Conservation (phyloP, 2,113 vertebrate genomes). For the Podocnemis expansa region DNA sequence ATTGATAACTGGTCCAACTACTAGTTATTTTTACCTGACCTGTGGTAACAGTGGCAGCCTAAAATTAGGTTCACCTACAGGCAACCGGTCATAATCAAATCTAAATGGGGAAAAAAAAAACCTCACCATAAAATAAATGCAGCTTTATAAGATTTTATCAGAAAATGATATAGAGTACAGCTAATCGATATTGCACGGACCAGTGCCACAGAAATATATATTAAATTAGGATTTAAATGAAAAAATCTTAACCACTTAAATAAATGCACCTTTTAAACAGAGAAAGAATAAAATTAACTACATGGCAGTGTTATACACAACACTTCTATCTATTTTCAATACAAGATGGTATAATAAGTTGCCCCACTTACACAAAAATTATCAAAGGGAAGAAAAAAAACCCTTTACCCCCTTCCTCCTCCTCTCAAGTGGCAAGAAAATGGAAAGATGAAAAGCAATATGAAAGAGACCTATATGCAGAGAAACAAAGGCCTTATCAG, state of each 20-base stretch:
- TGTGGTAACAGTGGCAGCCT: background rate
- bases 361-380: background rate
- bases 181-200: too few relatives aligned
- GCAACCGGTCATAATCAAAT: background rate
- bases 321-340: background rate
- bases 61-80: accelerated
- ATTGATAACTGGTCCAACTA: background rate
- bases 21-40: accelerated
- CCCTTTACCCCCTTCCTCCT: background rate
- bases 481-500: background rate
- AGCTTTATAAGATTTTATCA: accelerated
- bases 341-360: background rate
- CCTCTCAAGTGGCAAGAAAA: background rate
- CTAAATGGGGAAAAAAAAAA: background rate
- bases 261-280: background rate
- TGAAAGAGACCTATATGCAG: background rate
- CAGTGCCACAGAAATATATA: background rate
- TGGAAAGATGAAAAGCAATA: background rate
- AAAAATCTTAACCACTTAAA: background rate
- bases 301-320: background rate
- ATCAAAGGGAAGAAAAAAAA: too few relatives aligned
- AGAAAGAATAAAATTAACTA: background rate
- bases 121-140: background rate
- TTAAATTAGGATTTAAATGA: background rate
- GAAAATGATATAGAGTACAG: background rate